phyloP scores from a whole-genome alignment of 2,797 vertebrate genomes.

The Prionace glauca region DNA sequence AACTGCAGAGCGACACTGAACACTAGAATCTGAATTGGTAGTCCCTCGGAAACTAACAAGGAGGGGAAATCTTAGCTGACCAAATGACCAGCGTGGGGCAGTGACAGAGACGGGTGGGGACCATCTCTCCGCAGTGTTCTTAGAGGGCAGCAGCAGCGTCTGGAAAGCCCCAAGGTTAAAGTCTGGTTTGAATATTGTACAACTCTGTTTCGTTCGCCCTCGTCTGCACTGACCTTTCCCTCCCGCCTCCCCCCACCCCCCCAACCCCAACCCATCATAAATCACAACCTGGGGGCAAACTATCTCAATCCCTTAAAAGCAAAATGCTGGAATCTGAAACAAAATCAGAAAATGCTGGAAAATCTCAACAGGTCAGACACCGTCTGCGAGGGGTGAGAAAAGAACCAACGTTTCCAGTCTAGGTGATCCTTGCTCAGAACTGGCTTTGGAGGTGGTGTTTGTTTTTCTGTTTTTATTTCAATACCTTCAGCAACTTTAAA shows the following conservation, averaged over 20 bases:
- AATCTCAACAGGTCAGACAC: no score
- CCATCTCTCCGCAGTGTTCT: not conserved
- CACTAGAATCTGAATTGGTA: not conserved
- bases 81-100: not conserved
- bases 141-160: not conserved
- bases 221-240: not conserved
- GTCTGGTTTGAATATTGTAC: not conserved
- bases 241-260: not conserved
- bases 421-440: no score
- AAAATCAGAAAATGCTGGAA: no score
- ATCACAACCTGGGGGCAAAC: not conserved
- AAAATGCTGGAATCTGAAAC: no score
- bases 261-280: not conserved
- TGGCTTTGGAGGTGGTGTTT: no score
- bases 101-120: not conserved
- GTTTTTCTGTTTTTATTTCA: not conserved
- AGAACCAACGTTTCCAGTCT: no score
- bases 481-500: not conserved
- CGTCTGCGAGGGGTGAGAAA: no score
- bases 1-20: not conserved
- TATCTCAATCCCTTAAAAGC: no score
- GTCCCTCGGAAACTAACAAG: not conserved
- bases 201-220: not conserved
- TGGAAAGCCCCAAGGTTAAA: not conserved
- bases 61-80: not conserved